Percentiles rank a stretch among this genome's conserved stretches.
phyloP scores from a whole-genome alignment of 1,140 invertebrate species.

The Formica exsecta region DNA sequence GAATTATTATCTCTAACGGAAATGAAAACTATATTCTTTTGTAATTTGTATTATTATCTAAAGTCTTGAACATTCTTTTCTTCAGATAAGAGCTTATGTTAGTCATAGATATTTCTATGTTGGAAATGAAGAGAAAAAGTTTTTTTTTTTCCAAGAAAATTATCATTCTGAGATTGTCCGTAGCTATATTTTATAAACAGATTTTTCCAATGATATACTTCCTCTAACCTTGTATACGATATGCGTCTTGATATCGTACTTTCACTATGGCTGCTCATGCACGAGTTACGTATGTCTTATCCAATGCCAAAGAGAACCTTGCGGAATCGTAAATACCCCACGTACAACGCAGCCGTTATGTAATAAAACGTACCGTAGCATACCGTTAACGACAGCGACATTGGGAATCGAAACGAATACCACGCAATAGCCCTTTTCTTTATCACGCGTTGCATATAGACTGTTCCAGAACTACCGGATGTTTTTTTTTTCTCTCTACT shows the following conservation, averaged over 20 bases:
- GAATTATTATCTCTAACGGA: neutral
- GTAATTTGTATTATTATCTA: neutral
- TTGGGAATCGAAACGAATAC: slow-evolving; percentile 13
- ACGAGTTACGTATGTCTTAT: slow-evolving; percentile 29
- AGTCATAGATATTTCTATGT: neutral
- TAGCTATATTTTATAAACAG: slow-evolving; percentile 14
- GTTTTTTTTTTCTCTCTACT: neutral
- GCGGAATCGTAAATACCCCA: slow-evolving; percentile 47
- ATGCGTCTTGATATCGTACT: neutral
- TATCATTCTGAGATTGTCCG: neutral
- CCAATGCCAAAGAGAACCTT: slow-evolving; percentile 30
- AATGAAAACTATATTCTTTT: neutral
- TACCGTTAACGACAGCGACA: slow-evolving; percentile 38
- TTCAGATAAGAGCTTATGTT: neutral
- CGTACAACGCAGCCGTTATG: slow-evolving; percentile 1
- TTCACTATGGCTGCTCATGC: slow-evolving; percentile 29
- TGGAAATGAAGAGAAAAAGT: neutral
- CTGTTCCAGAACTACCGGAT: neutral
- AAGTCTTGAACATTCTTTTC: neutral
- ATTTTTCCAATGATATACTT: slow-evolving; percentile 40
- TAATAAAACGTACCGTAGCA: slow-evolving; percentile 34
- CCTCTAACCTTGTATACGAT: slow-evolving; percentile 43
- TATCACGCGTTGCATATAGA: neutral
- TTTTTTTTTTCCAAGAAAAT: neutral
- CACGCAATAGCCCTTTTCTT: slow-evolving; percentile 8